Evolutionary conservation across 2,888 invertebrate genomes (phyloP), one percentile per base, ranked within the genome.

Genomic region (Baccha elongata): DNA sequence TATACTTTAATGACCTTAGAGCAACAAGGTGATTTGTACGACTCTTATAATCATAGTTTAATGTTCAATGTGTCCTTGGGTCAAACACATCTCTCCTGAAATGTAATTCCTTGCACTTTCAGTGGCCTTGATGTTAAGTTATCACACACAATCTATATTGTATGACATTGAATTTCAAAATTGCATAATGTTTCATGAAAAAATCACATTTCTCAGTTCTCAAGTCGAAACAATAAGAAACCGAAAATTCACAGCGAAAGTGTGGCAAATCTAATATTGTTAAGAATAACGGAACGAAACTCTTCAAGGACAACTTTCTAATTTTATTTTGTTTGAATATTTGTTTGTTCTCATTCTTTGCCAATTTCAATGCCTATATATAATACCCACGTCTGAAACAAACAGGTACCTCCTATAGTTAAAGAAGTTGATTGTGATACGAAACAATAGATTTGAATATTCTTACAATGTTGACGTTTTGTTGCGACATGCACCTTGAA

Each of bases 291-390:
- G 53, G 60, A 64, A 75, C 40, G 32, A 13, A 17, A 32, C 6
- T 55, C 37, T 1, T 64, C 68, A 76, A 83, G 68, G 76, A 78
- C 58, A 67, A 78, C 83, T 83, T 83, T 83, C 83, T 83, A 83
- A 32, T 64, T 48, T 62, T 46, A 23, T 50, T 26, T 35, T 26
- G n/a, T 19, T 21, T 48, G 8, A 19, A 10, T 10, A 1, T 15
- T 23, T 29, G 13, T 37, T n/a, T 42, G 11, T 26, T 17, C 2
- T 32, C 13, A 55, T 50, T 35, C n/a, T 21, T 17, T 65, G 62
- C 55, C 68, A 80, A 55, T 53, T 50, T 68, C 42, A 32, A 32
- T 32, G n/a, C n/a, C n/a, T 1, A 15, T 23, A 29, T n/a, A 44
- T 44, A 48, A 64, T 3, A 19, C 23, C 44, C 17, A 11, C n/a